Percentiles rank a stretch among this genome's conserved stretches.
These are phyloP conservation scores for Dione vanillae DNA, from an alignment of 2,888 invertebrate species.

Conservation along the genomic window DNA sequence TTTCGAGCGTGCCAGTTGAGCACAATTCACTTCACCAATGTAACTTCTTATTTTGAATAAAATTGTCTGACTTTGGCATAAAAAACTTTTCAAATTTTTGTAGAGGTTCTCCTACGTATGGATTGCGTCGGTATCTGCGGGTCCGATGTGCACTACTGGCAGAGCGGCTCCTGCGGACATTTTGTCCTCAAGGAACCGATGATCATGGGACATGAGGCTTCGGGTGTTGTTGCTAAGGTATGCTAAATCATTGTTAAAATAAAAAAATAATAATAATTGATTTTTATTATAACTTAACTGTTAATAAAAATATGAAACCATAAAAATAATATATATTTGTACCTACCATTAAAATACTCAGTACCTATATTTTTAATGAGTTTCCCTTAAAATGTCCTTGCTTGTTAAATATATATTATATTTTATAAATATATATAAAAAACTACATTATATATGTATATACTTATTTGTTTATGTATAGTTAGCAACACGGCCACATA, in stretches of 20 bases:
- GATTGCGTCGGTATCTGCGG: slow-evolving; percentile 98
- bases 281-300: no score
- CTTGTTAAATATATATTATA: not conserved
- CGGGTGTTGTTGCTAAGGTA: slow-evolving; percentile 91
- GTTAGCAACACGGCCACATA: no score
- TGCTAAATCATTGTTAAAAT: slow-evolving; percentile 52
- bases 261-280: no score
- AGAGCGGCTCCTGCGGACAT: slow-evolving; percentile 92
- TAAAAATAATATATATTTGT: not conserved
- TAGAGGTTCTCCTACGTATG: slow-evolving; percentile 95
- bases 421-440: not conserved
- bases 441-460: not conserved
- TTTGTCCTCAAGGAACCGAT: slow-evolving; percentile 94
- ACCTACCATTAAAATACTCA: no score
- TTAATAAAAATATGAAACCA: no score
- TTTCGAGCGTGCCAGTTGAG: no score
- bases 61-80: not conserved
- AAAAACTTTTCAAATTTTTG: not conserved
- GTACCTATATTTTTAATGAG: not conserved
- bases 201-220: slow-evolving; percentile 97
- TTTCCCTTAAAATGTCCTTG: not conserved
- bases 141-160: slow-evolving; percentile 96
- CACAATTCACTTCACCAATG: no score
- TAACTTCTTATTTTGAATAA: no score
- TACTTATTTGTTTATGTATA: not conserved